A percentile compares a stretch with the other conserved stretches of the same genome.
These are phyloP conservation scores for Lasiommata megera DNA, from an alignment of 2,888 invertebrate genomes.

Conservation along the genomic window DNA sequence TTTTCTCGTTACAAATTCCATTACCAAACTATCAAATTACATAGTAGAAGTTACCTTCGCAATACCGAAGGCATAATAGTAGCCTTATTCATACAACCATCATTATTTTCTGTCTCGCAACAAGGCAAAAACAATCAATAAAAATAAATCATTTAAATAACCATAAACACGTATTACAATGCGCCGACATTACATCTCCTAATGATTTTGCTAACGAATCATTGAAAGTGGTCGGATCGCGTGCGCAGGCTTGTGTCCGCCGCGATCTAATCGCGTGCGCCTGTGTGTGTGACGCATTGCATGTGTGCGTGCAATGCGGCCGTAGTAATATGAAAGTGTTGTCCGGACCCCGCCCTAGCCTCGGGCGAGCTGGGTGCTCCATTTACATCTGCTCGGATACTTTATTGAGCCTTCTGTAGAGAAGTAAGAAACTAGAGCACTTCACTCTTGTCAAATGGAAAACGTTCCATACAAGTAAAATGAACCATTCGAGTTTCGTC, in stretches of 20 bases:
- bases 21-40: slow-evolving; percentile 75
- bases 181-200: slow-evolving; percentile 79
- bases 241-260: slow-evolving; percentile 56
- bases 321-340: slow-evolving; percentile 80
- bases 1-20: slow-evolving; percentile 73
- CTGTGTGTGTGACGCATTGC: slow-evolving; percentile 40
- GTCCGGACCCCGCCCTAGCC: slow-evolving; percentile 79
- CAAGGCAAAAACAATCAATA: slow-evolving; percentile 81
- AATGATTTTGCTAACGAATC: slow-evolving; percentile 82
- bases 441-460: slow-evolving; percentile 22
- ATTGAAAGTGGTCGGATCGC: slow-evolving; percentile 79
- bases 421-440: slow-evolving; percentile 30
- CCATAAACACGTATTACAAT: slow-evolving; percentile 80
- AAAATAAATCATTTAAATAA: slow-evolving; percentile 82
- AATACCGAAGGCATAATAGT: slow-evolving; percentile 66
- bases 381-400: slow-evolving; percentile 78
- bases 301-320: slow-evolving; percentile 57
- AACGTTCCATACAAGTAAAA: neutral
- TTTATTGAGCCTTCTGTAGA: slow-evolving; percentile 74
- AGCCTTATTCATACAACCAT: slow-evolving; percentile 73
- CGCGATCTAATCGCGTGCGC: slow-evolving; percentile 44
- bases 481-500: neutral
- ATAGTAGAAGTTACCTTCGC: slow-evolving; percentile 72
- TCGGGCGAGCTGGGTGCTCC: slow-evolving; percentile 70
- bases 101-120: slow-evolving; percentile 80